A percentile compares a stretch with the other conserved stretches of the same genome.
phyloP scores from a whole-genome alignment of 2,888 invertebrate genomes.

The Drosophila cognata region DNA sequence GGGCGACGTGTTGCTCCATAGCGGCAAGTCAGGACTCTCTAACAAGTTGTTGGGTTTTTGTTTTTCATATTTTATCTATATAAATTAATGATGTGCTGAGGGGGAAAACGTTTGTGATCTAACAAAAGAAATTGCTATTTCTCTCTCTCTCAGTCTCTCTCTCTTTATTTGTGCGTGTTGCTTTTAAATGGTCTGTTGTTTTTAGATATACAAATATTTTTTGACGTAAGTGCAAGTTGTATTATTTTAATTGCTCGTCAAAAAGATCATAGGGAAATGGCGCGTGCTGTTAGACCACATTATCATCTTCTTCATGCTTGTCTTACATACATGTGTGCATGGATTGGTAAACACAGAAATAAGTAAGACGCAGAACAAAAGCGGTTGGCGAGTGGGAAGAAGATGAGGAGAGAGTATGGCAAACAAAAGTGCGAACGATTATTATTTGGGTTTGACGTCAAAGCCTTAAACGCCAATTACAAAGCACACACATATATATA shows the following conservation, averaged over 20 bases:
- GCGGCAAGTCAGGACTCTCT: conserved; percentile 10
- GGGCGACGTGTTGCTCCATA: conserved; percentile 25
- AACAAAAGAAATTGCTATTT: conserved; percentile 24
- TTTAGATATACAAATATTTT: conserved; percentile 4
- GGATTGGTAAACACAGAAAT: conserved; percentile 13
- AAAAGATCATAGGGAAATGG: conserved; percentile 53
- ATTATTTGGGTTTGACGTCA: conserved; percentile 80
- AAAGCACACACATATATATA: conserved; percentile 35
- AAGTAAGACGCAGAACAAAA: conserved; percentile 46
- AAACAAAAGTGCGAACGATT: conserved; percentile 77
- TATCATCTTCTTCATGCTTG: conserved; percentile 24
- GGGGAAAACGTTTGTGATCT: conserved; percentile 46
- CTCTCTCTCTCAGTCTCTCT: background rate
- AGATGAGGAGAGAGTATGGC: conserved; percentile 21
- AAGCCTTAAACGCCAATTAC: conserved; percentile 79
- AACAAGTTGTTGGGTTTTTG: conserved; percentile 4
- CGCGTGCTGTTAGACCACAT: conserved; percentile 25
- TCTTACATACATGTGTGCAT: background rate
- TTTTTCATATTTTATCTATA: conserved; percentile 29
- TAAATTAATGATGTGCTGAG: conserved; percentile 69
- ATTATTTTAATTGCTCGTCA: conserved; percentile 69
- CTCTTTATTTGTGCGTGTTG: background rate
- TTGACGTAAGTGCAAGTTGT: conserved; percentile 63
- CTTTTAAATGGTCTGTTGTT: conserved; percentile 10
- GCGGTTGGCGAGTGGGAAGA: background rate